phyloP scores from a whole-genome alignment of 2,888 invertebrate species.

The Petrophora chlorosata region DNA sequence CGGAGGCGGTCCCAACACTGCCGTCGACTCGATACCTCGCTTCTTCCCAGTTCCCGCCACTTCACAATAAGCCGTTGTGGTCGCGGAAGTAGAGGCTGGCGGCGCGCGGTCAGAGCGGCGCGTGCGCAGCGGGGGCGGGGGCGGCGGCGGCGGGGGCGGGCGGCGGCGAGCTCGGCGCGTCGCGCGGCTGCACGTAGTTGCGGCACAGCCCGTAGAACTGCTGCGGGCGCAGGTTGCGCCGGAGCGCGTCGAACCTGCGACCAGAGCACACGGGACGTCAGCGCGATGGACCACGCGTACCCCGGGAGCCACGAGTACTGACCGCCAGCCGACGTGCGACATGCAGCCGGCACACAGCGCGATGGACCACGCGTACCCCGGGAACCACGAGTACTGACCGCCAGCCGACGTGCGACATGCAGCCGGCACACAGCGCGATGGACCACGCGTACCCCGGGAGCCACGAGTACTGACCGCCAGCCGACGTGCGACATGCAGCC shows the following conservation, averaged over 20 bases:
- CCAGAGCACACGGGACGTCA: neutral
- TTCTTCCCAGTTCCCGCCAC: no score
- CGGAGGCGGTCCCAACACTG: no score
- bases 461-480: no score
- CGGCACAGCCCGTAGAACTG: conserved; percentile 74
- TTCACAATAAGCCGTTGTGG: neutral
- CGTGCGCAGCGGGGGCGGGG: neutral
- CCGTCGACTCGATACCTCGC: no score
- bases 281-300: no score
- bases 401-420: no score
- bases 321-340: neutral
- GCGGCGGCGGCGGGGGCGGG: neutral
- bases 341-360: neutral
- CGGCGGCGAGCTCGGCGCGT: conserved; percentile 9
- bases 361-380: no score
- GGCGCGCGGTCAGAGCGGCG: conserved; percentile 1
- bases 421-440: no score
- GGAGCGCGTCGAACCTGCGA: conserved; percentile 65
- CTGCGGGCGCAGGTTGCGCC: conserved; percentile 60
- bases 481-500: no score
- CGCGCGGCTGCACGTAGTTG: conserved; percentile 64
- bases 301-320: no score
- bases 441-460: no score
- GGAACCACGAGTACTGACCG: no score
- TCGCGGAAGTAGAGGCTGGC: neutral